A percentile compares a stretch with the other conserved stretches of the same genome.
Conservation (phyloP, 1,140 invertebrate species). For the Drosophila persimilis region DNA sequence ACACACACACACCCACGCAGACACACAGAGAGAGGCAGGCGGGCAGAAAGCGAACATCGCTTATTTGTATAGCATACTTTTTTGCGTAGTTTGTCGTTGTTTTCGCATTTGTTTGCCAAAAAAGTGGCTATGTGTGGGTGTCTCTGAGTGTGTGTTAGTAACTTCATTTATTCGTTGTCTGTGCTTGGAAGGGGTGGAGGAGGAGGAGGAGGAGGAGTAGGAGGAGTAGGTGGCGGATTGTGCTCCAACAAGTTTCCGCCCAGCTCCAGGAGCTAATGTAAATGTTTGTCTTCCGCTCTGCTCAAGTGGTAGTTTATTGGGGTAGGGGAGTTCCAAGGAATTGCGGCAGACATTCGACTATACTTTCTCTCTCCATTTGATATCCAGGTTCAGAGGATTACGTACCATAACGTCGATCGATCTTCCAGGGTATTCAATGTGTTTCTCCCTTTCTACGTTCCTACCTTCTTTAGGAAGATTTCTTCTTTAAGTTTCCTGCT, state of each 20-base stretch:
- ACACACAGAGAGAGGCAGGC: constrained; percentile 6
- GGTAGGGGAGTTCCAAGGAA: no score
- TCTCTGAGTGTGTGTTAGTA: constrained; percentile 32
- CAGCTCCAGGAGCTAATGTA: constrained; percentile 43
- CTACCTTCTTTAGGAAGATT: no score
- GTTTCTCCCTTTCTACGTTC: no score
- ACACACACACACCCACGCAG: constrained; percentile 2
- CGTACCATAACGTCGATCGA: no score
- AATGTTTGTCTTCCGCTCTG: constrained; percentile 40
- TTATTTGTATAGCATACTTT: constrained; percentile 74
- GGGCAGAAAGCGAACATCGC: constrained; percentile 47
- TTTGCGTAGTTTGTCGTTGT: constrained; percentile 75
- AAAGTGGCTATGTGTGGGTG: constrained; percentile 20
- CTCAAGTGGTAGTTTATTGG: no score
- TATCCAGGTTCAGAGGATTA: no score
- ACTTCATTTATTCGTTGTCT: constrained; percentile 47
- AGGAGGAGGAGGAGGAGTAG: no score
- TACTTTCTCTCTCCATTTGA: no score
- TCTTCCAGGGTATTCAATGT: no score
- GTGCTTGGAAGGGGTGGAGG: no score
- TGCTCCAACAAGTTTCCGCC: constrained; percentile 49
- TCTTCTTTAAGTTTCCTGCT: no score
- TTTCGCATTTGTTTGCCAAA: constrained; percentile 64
- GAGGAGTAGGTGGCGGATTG: not conserved
- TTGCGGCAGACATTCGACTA: no score